Evolutionary conservation across 1,140 invertebrate species (phyloP).

Genomic region (Drosophila suzukii): DNA sequence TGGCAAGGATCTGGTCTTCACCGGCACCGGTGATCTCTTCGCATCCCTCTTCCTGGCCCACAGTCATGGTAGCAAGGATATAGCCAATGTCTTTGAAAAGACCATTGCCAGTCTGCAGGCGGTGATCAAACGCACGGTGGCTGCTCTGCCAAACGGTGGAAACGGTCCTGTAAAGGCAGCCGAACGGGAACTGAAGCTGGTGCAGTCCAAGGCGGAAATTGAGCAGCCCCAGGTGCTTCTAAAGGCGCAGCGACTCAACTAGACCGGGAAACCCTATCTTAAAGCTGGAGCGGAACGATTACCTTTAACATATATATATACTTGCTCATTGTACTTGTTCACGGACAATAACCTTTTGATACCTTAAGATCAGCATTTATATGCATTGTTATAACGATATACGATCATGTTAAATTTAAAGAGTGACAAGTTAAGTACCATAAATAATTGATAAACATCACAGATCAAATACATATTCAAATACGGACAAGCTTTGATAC

Average conservation of each 20-base stretch:
- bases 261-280: conserved; percentile 1
- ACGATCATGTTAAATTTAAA: conserved; percentile 10
- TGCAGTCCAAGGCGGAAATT: conserved; percentile 90
- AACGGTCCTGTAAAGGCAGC: conserved; percentile 65
- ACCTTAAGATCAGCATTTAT: conserved; percentile 18
- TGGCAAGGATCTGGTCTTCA: conserved; percentile 89
- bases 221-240: conserved; percentile 87
- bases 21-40: conserved; percentile 97
- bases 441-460: neutral
- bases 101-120: conserved; percentile 91
- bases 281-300: neutral
- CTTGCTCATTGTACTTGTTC: neutral
- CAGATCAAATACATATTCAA: conserved; percentile 5
- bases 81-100: conserved; percentile 91
- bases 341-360: conserved; percentile 59
- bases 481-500: conserved; percentile 18
- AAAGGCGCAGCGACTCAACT: conserved; percentile 67
- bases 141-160: conserved; percentile 78
- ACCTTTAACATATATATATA: conserved; percentile 15
- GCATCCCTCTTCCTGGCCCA: conserved; percentile 95
- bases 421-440: conserved; percentile 10
- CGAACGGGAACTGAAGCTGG: conserved; percentile 89
- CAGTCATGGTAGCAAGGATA: conserved; percentile 88
- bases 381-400: conserved; percentile 18
- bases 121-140: conserved; percentile 88